A percentile compares a stretch with the other conserved stretches of the same genome.
These are phyloP conservation scores for Salvator merianae DNA, from an alignment of 2,113 vertebrate species.

Conservation along the genomic window DNA sequence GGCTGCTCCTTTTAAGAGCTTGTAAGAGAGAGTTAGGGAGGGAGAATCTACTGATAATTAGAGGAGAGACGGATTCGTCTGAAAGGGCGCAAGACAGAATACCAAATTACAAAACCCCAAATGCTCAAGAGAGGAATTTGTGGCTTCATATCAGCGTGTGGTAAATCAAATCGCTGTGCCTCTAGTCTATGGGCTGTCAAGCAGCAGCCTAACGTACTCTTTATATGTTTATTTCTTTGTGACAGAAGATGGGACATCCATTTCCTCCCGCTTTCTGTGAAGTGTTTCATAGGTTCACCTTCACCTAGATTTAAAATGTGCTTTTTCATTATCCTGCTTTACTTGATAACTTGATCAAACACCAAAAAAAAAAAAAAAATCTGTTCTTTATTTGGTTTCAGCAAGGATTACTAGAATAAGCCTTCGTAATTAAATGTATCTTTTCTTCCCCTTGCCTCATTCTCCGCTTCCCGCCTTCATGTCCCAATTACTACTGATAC, in stretches of 20 bases:
- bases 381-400: slow-evolving; percentile 66
- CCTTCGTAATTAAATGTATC: slow-evolving; percentile 72
- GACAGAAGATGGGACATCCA: slow-evolving; percentile 50
- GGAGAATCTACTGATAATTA: slow-evolving; percentile 51
- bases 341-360: slow-evolving; percentile 72
- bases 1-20: slow-evolving; percentile 35
- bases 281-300: slow-evolving; percentile 67
- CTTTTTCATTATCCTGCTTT: slow-evolving; percentile 66
- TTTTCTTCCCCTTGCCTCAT: slow-evolving; percentile 35
- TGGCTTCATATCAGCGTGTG: neutral
- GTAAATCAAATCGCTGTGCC: neutral
- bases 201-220: neutral
- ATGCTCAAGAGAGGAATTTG: neutral
- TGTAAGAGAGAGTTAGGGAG: slow-evolving; percentile 33
- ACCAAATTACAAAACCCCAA: slow-evolving; percentile 4
- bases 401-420: slow-evolving; percentile 65
- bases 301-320: slow-evolving; percentile 55
- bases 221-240: slow-evolving; percentile 6
- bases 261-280: slow-evolving; percentile 47
- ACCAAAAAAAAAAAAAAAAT: slow-evolving; percentile 54
- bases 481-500: slow-evolving; percentile 69
- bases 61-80: slow-evolving; percentile 29
- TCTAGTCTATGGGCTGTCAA: slow-evolving; percentile 3
- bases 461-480: slow-evolving; percentile 35
- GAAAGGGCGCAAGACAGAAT: slow-evolving; percentile 11